A percentile compares a stretch with the other conserved stretches of the same genome.
phyloP scores from a whole-genome alignment of 2,797 vertebrate genomes.

The Esox lucius region DNA sequence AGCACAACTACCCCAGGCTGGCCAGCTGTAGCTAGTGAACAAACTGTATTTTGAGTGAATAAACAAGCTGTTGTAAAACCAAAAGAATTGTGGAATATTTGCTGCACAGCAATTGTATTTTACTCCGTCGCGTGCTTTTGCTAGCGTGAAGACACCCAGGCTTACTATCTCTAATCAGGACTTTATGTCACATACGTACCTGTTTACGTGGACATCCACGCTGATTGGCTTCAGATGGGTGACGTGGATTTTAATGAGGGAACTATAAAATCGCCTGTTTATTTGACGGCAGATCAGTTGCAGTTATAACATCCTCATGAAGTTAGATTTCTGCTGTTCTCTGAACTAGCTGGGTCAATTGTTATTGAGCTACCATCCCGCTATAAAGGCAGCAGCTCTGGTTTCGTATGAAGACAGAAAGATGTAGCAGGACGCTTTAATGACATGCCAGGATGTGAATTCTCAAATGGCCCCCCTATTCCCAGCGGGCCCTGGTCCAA shows the following conservation, averaged over 20 bases:
- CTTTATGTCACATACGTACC: conserved; percentile 56
- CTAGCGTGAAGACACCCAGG: conserved; percentile 41
- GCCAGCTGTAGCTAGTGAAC: neutral
- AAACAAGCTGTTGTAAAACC: neutral
- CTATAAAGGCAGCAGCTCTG: conserved; percentile 61
- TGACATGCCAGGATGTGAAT: conserved; percentile 57
- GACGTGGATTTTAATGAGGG: conserved; percentile 64
- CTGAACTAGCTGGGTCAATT: conserved; percentile 66
- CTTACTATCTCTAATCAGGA: conserved; percentile 41
- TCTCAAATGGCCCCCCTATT: neutral
- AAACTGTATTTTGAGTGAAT: neutral
- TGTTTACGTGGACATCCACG: conserved; percentile 64
- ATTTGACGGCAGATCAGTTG: conserved; percentile 74
- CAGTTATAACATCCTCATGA: conserved; percentile 74
- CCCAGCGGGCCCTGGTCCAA: neutral
- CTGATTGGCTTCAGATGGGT: conserved; percentile 69
- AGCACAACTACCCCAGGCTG: neutral
- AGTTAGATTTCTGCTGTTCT: conserved; percentile 72
- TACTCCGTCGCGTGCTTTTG: conserved; percentile 44
- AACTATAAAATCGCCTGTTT: conserved; percentile 71
- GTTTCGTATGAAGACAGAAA: conserved; percentile 75
- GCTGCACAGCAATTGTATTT: conserved; percentile 28
- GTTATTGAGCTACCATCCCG: conserved; percentile 54
- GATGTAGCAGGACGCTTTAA: conserved; percentile 61
- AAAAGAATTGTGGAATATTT: conserved; percentile 35